phyloP scores from a whole-genome alignment of 2,888 invertebrate species.

The Tridacna crocea region DNA sequence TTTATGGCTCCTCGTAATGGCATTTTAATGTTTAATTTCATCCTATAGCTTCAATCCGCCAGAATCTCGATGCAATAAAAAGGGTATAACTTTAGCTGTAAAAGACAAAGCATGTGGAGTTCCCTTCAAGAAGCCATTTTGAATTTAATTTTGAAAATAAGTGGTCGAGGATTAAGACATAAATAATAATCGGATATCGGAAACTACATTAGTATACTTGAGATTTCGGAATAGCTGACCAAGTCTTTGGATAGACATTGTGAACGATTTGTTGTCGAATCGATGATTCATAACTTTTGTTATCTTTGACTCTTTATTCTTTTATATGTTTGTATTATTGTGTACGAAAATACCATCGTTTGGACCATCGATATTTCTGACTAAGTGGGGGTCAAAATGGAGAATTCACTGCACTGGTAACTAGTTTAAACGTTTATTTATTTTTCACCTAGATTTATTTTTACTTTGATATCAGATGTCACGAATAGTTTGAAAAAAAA shows the following conservation, averaged over 20 bases:
- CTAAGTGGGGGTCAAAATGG: slow-evolving; percentile 5
- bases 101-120: slow-evolving; percentile 60
- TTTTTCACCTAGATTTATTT: background rate
- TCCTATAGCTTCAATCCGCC: slow-evolving; percentile 58
- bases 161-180: slow-evolving; percentile 29
- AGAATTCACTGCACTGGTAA: slow-evolving; percentile 4
- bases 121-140: slow-evolving; percentile 57
- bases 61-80: slow-evolving; percentile 57
- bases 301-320: too few relatives aligned
- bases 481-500: background rate
- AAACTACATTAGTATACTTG: background rate
- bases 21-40: slow-evolving; percentile 65
- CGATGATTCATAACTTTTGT: too few relatives aligned
- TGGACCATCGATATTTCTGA: background rate
- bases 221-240: slow-evolving; percentile 4
- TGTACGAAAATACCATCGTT: too few relatives aligned
- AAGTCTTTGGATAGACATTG: background rate
- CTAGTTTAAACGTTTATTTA: background rate
- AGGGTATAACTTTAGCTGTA: slow-evolving; percentile 60
- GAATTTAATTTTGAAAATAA: slow-evolving; percentile 58
- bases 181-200: slow-evolving; percentile 36
- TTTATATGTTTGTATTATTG: too few relatives aligned
- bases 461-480: background rate
- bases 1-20: slow-evolving; percentile 58
- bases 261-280: too few relatives aligned